phyloP scores from a whole-genome alignment of 37 sponge, comb jelly and placozoan genomes.

The Hexactinellida sp. region DNA sequence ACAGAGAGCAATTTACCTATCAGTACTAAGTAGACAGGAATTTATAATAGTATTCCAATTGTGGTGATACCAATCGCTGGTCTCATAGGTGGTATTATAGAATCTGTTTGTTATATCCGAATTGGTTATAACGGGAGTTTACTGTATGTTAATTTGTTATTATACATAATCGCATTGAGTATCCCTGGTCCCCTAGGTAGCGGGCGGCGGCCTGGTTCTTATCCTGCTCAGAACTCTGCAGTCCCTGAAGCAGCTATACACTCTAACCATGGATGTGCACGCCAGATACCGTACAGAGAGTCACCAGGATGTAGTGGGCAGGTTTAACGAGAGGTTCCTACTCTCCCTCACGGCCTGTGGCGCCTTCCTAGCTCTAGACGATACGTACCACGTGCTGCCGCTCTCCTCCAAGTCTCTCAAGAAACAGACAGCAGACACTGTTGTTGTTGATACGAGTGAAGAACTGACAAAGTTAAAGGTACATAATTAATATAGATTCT shows the following conservation, averaged over 20 bases:
- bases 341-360: conserved; percentile 68
- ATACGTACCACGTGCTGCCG: conserved; percentile 75
- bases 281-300: conserved; percentile 65
- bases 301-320: conserved; percentile 69
- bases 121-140: too few relatives aligned
- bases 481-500: too few relatives aligned
- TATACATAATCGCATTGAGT: too few relatives aligned
- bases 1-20: too few relatives aligned
- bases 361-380: conserved; percentile 69
- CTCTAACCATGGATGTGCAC: conserved; percentile 88
- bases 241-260: conserved; percentile 78
- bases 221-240: conserved; percentile 58
- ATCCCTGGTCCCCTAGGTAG: conserved; percentile 45
- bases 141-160: too few relatives aligned
- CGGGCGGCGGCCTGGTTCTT: conserved; percentile 81
- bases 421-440: not conserved
- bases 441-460: not conserved
- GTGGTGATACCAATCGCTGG: not conserved
- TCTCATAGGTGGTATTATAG: not conserved
- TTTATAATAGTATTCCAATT: too few relatives aligned
- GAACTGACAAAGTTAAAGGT: not conserved
- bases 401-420: conserved; percentile 42
- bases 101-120: not conserved
- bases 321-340: conserved; percentile 92
- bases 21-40: too few relatives aligned